These are phyloP conservation scores for Liasis olivaceus DNA, from an alignment of 2,797 vertebrate species.

Conservation along the genomic window DNA sequence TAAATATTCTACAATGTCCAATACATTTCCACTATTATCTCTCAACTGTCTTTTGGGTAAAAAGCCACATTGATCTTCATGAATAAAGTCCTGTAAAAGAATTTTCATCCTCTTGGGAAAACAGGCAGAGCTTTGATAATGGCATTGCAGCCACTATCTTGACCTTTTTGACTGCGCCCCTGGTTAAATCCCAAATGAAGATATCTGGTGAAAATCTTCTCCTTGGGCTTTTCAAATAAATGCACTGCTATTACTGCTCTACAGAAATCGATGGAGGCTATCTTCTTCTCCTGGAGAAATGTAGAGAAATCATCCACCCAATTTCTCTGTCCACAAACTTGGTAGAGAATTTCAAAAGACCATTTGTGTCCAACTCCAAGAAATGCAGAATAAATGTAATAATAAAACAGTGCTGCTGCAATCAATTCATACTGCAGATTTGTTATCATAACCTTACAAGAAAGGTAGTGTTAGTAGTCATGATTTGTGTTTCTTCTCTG, in stretches of 20 bases:
- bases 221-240: neutral
- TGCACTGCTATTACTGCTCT: neutral
- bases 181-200: neutral
- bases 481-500: too few species aligned
- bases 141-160: neutral
- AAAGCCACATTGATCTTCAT: neutral
- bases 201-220: neutral
- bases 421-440: neutral
- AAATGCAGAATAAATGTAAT: neutral
- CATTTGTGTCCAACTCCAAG: neutral
- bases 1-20: neutral
- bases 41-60: neutral
- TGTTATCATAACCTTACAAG: neutral
- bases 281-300: neutral
- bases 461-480: too few species aligned
- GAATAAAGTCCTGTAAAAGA: neutral
- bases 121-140: neutral
- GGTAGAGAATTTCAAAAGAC: neutral
- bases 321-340: neutral
- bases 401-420: neutral
- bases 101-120: neutral
- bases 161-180: neutral
- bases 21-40: neutral
- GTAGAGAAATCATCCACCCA: too few species aligned
- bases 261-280: neutral